Base-by-base conservation (phyloP, 2,113 vertebrate genomes). In the Petrocephalus microphthalmus region DNA sequence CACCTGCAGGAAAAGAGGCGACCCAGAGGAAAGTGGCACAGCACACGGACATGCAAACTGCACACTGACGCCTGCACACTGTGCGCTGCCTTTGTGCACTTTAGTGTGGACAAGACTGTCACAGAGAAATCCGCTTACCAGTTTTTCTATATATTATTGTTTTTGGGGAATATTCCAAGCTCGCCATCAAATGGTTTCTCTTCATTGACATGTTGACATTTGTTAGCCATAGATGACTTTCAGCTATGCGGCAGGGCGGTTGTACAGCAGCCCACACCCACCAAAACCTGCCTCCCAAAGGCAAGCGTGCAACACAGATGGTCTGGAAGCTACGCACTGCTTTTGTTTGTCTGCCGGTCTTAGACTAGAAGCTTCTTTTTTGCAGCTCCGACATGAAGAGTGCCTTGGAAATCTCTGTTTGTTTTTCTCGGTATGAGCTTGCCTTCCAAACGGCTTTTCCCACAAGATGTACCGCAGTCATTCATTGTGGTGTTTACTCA, bases 341-440 rank as follows among this genome's bases (percentile, higher is more conserved):
- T 42, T 42, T 78, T 78, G 71, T 78, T 78, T 78, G 71, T 78
- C 71, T 78, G 71, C 71, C 42, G 71, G 71, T 42, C 33, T 78
- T 78, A 78, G 33, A 37, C 71, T 78, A 15, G 71, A 78, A 78
- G 29, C 71, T 78, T 78, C 71, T 78, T 42, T 67, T 78, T 78
- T 78, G 71, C 71, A 78, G 33, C 33, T 42, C 33, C 0, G 29
- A 78, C 71, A 78, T 78, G 71, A 78, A 78, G 71, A 78, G 15
- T 78, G 71, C 71, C 71, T 78, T 78, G 71, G 71, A 78, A 78
- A 78, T 78, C 33, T 78, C 71, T 78, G 71, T 42, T 78, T 78
- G 71, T 78, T 78, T 78, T 78, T 78, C 71, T 78, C 17, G 71
- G 71, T 33, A 78, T 33, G 71, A 78, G 15, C 71, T 78, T 42